phyloP scores from a whole-genome alignment of 2,888 invertebrate species.

The Uloborus plumipes region DNA sequence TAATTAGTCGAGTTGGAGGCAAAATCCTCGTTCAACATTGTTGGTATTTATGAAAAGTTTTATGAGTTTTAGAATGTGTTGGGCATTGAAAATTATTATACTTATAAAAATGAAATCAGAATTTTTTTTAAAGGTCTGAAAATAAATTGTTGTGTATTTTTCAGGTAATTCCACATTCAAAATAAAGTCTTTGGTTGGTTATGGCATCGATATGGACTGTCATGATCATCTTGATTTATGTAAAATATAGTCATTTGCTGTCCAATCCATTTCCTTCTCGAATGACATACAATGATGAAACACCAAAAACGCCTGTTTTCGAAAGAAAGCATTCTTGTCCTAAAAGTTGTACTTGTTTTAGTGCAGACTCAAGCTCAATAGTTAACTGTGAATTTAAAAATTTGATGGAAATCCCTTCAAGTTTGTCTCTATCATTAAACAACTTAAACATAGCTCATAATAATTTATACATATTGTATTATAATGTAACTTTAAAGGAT shows the following conservation, averaged over 20 bases:
- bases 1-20: too few relatives aligned
- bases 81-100: too few relatives aligned
- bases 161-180: constrained; percentile 12
- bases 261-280: constrained; percentile 29
- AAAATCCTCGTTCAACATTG: too few relatives aligned
- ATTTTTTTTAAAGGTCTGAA: too few relatives aligned
- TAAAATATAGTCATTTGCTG: constrained; percentile 11
- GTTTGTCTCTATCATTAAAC: constrained; percentile 15
- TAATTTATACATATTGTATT: constrained; percentile 27
- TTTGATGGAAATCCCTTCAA: constrained; percentile 22
- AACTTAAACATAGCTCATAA: constrained; percentile 41
- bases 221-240: constrained; percentile 25
- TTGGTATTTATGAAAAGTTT: too few relatives aligned
- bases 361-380: constrained; percentile 5
- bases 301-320: constrained; percentile 1
- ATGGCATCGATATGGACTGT: constrained; percentile 44
- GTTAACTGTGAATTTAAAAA: constrained; percentile 31
- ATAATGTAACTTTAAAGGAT: constrained; percentile 22
- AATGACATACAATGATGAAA: constrained; percentile 15
- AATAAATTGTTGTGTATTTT: constrained; percentile 6
- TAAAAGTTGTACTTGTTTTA: constrained; percentile 30
- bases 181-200: constrained; percentile 14
- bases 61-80: too few relatives aligned
- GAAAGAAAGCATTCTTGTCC: constrained; percentile 29
- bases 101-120: too few relatives aligned